Base-by-base conservation (phyloP, 2,113 vertebrate species). In the Syngnathoides biaculeatus region DNA sequence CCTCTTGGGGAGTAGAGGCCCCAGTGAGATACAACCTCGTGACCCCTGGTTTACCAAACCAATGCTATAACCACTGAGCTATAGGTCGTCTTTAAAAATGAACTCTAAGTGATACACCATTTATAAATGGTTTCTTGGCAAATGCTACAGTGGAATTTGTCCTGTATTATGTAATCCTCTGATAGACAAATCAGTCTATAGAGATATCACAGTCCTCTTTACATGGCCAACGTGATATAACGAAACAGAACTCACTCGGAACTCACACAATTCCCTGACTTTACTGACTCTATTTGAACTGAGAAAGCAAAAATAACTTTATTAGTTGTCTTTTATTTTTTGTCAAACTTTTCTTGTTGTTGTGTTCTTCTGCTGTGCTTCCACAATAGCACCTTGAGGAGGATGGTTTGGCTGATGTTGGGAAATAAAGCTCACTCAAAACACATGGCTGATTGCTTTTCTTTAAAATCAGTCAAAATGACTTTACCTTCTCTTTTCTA, bases 401-500 rank as follows among this genome's bases (percentile, higher is more conserved):
- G 47, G 60, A 62, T 47, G 11, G 71, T 85, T 52, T 24, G 62
- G 26, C 65, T 63, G 56, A 76, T 67, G 40, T 42, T 52, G 53
- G 67, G 67, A 42, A 66, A 70, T 68, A 78, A 63, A 73, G 64
- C 64, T 88, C 67, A 62, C 64, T 65, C 69, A 76, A 26, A 74
- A 78, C 69, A 70, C 72, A 68, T 27, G 64, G 69, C 43, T 85
- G 82, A 88, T 84, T 84, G 82, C 71, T 75, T 79, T 72, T 68
- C 65, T 79, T 75, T 69, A 64, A 81, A 81, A 81, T 83, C 58
- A 68, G 64, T 50, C 62, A 40, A 67, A 80, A 72, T 69, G 76
- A 65, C 65, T 76, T 72, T 8, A n/a, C 61, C 55, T 66, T 26
- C 27, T 69, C 22, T 71, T 45, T 75, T 59, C 19, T 67, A 45